Evolutionary conservation across 2,113 vertebrate species (phyloP), one percentile per base, ranked within the genome.

Genomic region (Rhipidura dahli): DNA sequence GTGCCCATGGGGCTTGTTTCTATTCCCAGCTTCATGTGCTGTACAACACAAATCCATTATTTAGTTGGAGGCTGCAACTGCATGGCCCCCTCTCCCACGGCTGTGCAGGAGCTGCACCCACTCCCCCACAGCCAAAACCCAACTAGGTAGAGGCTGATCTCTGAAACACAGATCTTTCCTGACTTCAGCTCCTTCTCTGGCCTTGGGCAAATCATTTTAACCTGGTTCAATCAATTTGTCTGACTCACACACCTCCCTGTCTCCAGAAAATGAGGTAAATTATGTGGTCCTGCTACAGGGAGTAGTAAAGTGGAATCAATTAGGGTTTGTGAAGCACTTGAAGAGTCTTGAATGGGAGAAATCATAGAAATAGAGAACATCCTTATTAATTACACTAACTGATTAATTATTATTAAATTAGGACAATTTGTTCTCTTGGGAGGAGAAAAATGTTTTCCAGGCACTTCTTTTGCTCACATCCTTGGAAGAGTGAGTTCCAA

Each of bases 381-480:
- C 42, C 56, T 81, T 73, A 92, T 86, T 82, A 95, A 90, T 75
- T 91, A 89, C 14, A 45, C 39, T 84, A 89, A 82, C 15, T 56
- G 53, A 96, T 90, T 89, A 93, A 82, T 94, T 77, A 66, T 89
- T 94, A 94, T 81, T 94, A 83, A 91, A 95, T 95, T 92, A 96
- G 76, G 81, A 70, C 37, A 65, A 61, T 75, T 89, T 59, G 9
- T 86, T 85, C 87, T 88, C 72, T 60, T 35, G 71, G 84, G 79
- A 89, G 47, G 14, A 66, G 65, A 79, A 50, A 84, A 89, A 76
- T 16, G 19, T 89, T 92, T 88, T 93, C 40, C 81, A 86, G 57
- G 26, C 50, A 31, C 75, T 93, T 94, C 65, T 93, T 89, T 73
- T 28, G 15, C 87, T 93, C 33, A 11, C 28, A 2, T 82, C 66